phyloP scores from a whole-genome alignment of 1,140 invertebrate species.

The Bombus ignitus region DNA sequence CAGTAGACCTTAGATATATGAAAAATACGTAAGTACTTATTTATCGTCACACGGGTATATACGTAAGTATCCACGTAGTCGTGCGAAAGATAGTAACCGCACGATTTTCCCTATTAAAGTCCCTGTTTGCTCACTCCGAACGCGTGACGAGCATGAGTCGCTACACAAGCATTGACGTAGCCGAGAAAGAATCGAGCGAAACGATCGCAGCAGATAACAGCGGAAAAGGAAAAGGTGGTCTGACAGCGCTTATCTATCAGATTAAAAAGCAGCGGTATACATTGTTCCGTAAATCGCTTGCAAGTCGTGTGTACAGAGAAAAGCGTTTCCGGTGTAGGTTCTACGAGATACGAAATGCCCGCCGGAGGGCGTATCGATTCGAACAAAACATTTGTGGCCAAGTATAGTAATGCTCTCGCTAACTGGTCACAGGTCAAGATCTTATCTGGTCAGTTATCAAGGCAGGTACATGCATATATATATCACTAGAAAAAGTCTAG shows the following conservation, averaged over 20 bases:
- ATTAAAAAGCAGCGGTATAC: background rate
- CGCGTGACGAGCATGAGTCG: conserved; percentile 44
- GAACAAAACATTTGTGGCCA: conserved; percentile 66
- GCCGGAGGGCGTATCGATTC: conserved; percentile 71
- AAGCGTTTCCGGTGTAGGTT: conserved; percentile 53
- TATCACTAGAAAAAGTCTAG: background rate
- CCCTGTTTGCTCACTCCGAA: conserved; percentile 19
- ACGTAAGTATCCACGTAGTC: background rate
- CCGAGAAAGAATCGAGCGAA: conserved; percentile 20
- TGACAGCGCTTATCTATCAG: background rate
- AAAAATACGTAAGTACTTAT: conserved; percentile 22
- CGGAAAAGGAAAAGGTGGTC: conserved; percentile 16
- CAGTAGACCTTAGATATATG: background rate
- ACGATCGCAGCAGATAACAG: conserved; percentile 31
- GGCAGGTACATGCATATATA: background rate
- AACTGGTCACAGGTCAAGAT: background rate
- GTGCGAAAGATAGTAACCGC: conserved; percentile 1
- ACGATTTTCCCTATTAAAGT: conserved; percentile 11
- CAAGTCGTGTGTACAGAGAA: background rate
- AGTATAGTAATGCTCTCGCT: conserved; percentile 20
- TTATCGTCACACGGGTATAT: background rate
- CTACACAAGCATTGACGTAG: conserved; percentile 31
- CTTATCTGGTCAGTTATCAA: background rate
- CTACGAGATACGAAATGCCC: conserved; percentile 62
- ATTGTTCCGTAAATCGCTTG: background rate